Evolutionary conservation across 2,797 vertebrate genomes (phyloP), one percentile per base, ranked within the genome.

Genomic region (Ficedula albicollis): DNA sequence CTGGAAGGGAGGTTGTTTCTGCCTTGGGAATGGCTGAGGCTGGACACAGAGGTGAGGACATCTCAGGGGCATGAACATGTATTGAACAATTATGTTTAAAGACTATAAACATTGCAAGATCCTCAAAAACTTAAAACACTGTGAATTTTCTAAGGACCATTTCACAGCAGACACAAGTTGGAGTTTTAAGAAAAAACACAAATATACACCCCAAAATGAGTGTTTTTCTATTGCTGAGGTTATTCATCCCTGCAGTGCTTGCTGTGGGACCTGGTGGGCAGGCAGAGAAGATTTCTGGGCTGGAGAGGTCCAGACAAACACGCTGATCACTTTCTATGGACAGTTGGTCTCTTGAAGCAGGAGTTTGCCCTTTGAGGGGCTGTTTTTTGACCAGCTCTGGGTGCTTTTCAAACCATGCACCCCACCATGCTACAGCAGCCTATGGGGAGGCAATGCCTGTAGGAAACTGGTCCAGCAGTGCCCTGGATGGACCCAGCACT

Each of bases 171-270:
- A 17, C 25, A 54, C 17, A 30, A 56, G 14, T 2, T 64, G 64
- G 48, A 52, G 19, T 49, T 77, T 52, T n/a, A 74, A 70, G 44
- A 48, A 19, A 44, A 86, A 66, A 36, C 4, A 8, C 22, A 60
- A 48, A 44, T 23, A 22, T 0, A 4, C 8, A 7, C 9, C 12
- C 17, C 6, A 15, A 51, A 79, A 26, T 0, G 0, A 19, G 2
- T 5, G 2, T 0, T 32, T 69, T 79, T 30, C 10, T 46, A 0
- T 11, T 36, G 22, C 0, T 6, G 32, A 34, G 38, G 9, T 48
- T 26, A 13, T 36, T 43, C 6, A 21, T 6, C 18, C 58, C 22
- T 10, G 2, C 9, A 44, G 0, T 3, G 1, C 19, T 62, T 74
- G 66, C 83, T 88, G 73, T 23, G 38, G 16, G 44, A 56, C n/a